phyloP scores from a whole-genome alignment of 2,797 vertebrate species.

The Mus spretus region DNA sequence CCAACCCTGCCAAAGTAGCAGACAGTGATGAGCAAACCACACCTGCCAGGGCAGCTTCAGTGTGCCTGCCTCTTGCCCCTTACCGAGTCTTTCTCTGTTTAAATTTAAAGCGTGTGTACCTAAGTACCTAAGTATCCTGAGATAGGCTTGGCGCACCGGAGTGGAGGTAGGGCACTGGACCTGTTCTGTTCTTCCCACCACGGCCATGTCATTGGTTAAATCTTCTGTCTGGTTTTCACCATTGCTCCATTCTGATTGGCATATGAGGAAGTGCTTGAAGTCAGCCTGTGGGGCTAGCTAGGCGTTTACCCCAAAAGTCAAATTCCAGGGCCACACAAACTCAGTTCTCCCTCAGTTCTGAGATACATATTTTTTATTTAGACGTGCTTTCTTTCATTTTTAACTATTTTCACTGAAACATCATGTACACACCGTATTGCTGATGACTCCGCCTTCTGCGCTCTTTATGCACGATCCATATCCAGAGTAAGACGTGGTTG shows the following conservation, averaged over 20 bases:
- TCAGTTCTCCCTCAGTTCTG: slow-evolving; percentile 5
- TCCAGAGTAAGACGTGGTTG: background rate
- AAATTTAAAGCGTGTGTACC: background rate
- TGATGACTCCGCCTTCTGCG: background rate
- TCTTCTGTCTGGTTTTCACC: background rate
- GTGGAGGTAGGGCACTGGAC: background rate
- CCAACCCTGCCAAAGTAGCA: background rate
- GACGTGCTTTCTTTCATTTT: background rate
- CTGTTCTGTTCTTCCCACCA: background rate
- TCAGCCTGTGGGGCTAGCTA: background rate
- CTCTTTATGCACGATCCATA: slow-evolving; percentile 15
- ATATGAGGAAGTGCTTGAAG: background rate
- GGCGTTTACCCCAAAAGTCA: background rate
- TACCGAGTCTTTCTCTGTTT: background rate
- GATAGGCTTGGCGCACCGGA: background rate
- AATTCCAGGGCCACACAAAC: background rate
- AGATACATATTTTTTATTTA: background rate
- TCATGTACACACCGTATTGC: background rate
- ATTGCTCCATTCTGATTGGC: background rate
- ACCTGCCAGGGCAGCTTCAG: background rate
- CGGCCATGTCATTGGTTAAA: background rate
- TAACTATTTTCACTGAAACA: slow-evolving; percentile 29
- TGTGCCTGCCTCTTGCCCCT: background rate
- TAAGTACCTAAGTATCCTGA: background rate
- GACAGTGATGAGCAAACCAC: background rate